A percentile compares a stretch with the other conserved stretches of the same genome.
Conservation (phyloP, 2,113 vertebrate species). For the Tetraodon nigroviridis region DNA sequence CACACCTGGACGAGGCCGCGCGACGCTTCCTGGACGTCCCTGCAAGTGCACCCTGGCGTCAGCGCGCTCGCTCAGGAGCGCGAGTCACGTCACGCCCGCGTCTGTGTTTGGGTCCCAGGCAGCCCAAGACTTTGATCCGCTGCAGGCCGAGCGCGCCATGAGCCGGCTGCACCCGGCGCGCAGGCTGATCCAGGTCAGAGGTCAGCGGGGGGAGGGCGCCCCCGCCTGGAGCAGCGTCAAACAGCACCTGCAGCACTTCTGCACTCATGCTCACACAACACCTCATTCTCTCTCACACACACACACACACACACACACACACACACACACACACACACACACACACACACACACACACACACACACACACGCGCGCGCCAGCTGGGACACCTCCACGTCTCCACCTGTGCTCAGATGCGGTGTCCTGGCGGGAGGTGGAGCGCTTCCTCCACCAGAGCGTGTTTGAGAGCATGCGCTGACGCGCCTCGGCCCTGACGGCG, state of each 20-base stretch:
- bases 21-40: slow-evolving; percentile 65
- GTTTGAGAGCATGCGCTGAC: slow-evolving; percentile 87
- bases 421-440: slow-evolving; percentile 79
- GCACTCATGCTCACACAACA: slow-evolving; percentile 74
- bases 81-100: too few relatives aligned
- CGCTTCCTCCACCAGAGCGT: slow-evolving; percentile 84
- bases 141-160: slow-evolving; percentile 80
- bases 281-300: background rate
- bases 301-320: too few relatives aligned
- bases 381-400: background rate
- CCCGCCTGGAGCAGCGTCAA: slow-evolving; percentile 66
- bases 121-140: slow-evolving; percentile 70
- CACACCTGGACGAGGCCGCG: slow-evolving; percentile 75
- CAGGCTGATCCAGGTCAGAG: slow-evolving; percentile 68
- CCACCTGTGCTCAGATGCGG: slow-evolving; percentile 63
- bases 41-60: slow-evolving; percentile 31
- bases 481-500: slow-evolving; percentile 65
- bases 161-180: slow-evolving; percentile 72
- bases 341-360: too few relatives aligned
- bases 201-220: slow-evolving; percentile 42
- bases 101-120: slow-evolving; percentile 56
- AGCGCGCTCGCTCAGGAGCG: background rate
- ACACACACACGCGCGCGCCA: too few relatives aligned
- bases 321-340: too few relatives aligned
- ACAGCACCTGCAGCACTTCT: slow-evolving; percentile 85